phyloP scores from a whole-genome alignment of 2,797 vertebrate species.

The Sebastes umbrosus region DNA sequence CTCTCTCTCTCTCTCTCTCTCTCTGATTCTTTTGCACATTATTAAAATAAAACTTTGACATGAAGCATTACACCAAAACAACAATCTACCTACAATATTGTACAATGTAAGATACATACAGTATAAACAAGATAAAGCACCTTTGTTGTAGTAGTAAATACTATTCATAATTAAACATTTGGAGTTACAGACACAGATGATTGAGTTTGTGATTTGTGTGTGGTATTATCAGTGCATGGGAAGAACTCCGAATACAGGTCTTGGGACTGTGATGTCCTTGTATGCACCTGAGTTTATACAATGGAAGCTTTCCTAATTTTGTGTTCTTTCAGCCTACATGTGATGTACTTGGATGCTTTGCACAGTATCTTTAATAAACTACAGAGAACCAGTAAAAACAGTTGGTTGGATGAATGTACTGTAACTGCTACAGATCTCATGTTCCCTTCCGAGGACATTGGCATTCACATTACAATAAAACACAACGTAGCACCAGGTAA shows the following conservation, averaged over 20 bases:
- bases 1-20: conserved; percentile 84
- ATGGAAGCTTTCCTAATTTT: conserved; percentile 75
- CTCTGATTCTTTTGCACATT: conserved; percentile 89
- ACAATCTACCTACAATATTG: conserved; percentile 92
- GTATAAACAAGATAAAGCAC: conserved; percentile 91
- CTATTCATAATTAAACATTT: conserved; percentile 85
- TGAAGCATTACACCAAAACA: conserved; percentile 91
- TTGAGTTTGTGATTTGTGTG: conserved; percentile 85
- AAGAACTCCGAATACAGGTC: conserved; percentile 87
- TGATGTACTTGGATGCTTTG: conserved; percentile 72
- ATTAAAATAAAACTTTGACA: conserved; percentile 96
- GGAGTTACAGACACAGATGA: conserved; percentile 86
- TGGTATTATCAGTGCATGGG: conserved; percentile 91
- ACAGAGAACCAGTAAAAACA: conserved; percentile 82
- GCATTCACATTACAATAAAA: conserved; percentile 96
- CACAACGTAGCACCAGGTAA: conserved; percentile 95
- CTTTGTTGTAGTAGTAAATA: conserved; percentile 86
- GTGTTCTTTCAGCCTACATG: conserved; percentile 71
- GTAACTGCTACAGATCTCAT: conserved; percentile 81
- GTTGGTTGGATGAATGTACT: conserved; percentile 69
- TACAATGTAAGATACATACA: conserved; percentile 89
- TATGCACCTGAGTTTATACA: conserved; percentile 90
- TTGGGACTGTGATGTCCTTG: conserved; percentile 81
- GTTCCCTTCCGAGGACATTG: conserved; percentile 85
- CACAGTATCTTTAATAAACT: conserved; percentile 80